These are phyloP conservation scores for Schizaphis graminum DNA, from an alignment of 2,888 invertebrate genomes.

Conservation along the genomic window DNA sequence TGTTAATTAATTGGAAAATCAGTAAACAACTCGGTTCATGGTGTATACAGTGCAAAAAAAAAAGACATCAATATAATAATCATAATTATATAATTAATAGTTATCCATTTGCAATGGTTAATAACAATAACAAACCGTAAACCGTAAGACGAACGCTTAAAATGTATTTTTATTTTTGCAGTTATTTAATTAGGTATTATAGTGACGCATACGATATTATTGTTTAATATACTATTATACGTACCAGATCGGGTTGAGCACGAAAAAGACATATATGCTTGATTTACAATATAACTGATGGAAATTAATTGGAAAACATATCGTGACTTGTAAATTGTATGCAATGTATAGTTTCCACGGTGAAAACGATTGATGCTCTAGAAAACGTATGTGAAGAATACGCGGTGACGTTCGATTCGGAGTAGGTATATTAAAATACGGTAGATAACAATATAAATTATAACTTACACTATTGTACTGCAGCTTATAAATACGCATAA, in stretches of 20 bases:
- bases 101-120: not conserved
- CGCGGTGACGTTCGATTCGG: not conserved
- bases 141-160: not conserved
- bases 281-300: not conserved
- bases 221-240: not conserved
- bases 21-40: not conserved
- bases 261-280: not conserved
- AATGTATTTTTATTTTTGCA: not conserved
- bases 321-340: not conserved
- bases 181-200: too few species aligned
- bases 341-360: not conserved
- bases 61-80: too few species aligned
- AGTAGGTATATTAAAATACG: not conserved
- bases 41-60: not conserved
- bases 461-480: not conserved
- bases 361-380: not conserved
- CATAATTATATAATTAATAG: not conserved
- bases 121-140: not conserved
- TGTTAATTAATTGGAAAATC: not conserved
- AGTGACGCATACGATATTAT: not conserved
- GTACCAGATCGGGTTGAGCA: not conserved
- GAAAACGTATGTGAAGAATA: not conserved
- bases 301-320: not conserved
- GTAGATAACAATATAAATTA: not conserved
- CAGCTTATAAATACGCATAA: not conserved